phyloP scores from a whole-genome alignment of 2,113 vertebrate species.

The Antidorcas marsupialis region DNA sequence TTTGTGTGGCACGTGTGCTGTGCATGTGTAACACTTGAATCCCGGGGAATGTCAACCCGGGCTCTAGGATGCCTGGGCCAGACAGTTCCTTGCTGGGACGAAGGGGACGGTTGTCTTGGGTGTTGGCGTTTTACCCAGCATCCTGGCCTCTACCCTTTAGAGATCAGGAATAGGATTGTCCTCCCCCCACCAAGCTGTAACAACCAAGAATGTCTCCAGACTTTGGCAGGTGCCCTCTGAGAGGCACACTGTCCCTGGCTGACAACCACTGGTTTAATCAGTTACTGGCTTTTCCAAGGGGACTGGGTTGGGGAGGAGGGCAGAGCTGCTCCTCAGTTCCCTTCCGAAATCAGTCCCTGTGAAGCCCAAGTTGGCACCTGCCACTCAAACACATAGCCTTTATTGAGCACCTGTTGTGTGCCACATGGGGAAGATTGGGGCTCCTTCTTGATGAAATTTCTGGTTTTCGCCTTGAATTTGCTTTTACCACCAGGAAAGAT shows the following conservation, averaged over 20 bases:
- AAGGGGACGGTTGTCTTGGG: background rate
- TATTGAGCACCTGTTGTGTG: accelerated
- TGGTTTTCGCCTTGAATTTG: background rate
- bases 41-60: background rate
- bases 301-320: too few species aligned
- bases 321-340: background rate
- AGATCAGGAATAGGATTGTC: background rate
- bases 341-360: accelerated
- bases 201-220: background rate
- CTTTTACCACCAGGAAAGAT: background rate
- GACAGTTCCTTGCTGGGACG: too few species aligned
- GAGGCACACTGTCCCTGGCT: too few species aligned
- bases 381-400: background rate
- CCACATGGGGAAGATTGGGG: accelerated
- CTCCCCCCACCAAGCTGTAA: background rate
- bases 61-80: background rate
- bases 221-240: accelerated
- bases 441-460: background rate
- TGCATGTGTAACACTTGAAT: too few species aligned
- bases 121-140: accelerated
- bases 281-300: background rate
- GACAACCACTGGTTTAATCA: background rate
- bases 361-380: background rate
- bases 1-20: accelerated
- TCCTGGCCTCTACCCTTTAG: background rate